These are phyloP conservation scores for Puntigrus tetrazona DNA, from an alignment of 2,113 vertebrate species.

Conservation along the genomic window DNA sequence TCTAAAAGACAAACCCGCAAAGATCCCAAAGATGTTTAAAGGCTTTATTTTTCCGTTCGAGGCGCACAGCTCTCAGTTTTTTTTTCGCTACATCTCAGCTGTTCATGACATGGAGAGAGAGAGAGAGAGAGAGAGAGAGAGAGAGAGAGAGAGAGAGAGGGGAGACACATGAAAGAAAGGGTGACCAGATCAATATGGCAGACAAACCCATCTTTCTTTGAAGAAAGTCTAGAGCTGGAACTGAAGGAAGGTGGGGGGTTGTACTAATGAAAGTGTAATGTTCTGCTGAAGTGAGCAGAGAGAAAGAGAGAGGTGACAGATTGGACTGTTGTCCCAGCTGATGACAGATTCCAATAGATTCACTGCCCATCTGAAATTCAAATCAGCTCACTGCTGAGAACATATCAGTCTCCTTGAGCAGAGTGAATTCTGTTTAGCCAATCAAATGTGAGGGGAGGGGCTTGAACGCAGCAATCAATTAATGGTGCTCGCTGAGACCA, in stretches of 20 bases:
- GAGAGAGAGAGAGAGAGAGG: neutral
- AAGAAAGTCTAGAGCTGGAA: constrained; percentile 9
- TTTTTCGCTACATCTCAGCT: neutral
- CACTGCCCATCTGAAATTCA: constrained; percentile 19
- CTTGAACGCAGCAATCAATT: neutral
- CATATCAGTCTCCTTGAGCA: neutral
- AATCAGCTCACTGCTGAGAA: constrained; percentile 1
- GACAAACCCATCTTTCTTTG: constrained; percentile 11
- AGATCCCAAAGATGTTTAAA: constrained; percentile 25
- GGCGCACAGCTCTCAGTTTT: neutral
- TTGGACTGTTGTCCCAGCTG: neutral
- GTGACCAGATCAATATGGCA: constrained; percentile 31
- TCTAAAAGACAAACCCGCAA: constrained; percentile 13
- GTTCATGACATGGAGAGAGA: neutral
- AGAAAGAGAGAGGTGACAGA: constrained; percentile 5
- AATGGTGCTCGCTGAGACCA: neutral
- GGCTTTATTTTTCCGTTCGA: neutral
- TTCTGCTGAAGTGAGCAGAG: constrained; percentile 7
- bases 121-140: neutral
- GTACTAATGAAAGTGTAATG: constrained; percentile 13
- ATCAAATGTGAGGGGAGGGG: constrained; percentile 17
- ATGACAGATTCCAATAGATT: constrained; percentile 27
- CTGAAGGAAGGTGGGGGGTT: neutral
- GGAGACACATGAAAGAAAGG: constrained; percentile 8
- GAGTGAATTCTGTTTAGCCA: neutral